Evolutionary conservation across 2,797 vertebrate genomes (phyloP).

Genomic region (Crax fasciolata): DNA sequence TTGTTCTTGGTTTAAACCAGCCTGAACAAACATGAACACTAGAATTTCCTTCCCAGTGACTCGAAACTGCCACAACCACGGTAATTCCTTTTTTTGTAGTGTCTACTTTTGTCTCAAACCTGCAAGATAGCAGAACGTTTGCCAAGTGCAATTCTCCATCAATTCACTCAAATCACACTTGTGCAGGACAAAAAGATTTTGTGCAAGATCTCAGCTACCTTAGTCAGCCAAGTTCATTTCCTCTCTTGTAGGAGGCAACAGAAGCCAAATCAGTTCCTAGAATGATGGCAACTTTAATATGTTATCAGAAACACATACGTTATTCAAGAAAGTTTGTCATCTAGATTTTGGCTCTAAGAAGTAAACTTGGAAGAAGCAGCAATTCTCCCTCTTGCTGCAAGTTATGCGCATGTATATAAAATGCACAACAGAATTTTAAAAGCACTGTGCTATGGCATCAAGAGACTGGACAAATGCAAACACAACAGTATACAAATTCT

Average conservation of each 20-base stretch:
- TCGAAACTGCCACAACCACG: not conserved
- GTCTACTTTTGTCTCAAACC: not conserved
- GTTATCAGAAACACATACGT: not conserved
- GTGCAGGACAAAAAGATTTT: not conserved
- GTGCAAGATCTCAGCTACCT: not conserved
- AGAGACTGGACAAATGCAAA: not conserved
- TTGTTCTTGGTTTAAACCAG: constrained; percentile 19
- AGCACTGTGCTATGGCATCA: not conserved
- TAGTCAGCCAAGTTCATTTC: not conserved
- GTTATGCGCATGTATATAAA: not conserved
- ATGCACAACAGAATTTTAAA: not conserved
- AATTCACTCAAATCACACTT: not conserved
- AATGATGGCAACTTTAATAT: not conserved
- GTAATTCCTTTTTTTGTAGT: not conserved
- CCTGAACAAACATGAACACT: not conserved
- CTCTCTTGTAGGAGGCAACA: not conserved
- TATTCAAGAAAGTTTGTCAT: not conserved
- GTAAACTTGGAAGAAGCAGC: not conserved
- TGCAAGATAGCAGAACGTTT: not conserved
- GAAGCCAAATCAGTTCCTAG: not conserved
- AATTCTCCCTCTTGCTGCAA: not conserved
- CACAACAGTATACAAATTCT: not conserved
- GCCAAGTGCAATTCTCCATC: not conserved
- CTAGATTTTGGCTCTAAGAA: constrained; percentile 8
- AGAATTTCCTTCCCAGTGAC: not conserved